Percentiles rank a stretch among this genome's conserved stretches.
These are phyloP conservation scores for Choloepus didactylus DNA, from an alignment of 2,797 vertebrate genomes.

Conservation along the genomic window DNA sequence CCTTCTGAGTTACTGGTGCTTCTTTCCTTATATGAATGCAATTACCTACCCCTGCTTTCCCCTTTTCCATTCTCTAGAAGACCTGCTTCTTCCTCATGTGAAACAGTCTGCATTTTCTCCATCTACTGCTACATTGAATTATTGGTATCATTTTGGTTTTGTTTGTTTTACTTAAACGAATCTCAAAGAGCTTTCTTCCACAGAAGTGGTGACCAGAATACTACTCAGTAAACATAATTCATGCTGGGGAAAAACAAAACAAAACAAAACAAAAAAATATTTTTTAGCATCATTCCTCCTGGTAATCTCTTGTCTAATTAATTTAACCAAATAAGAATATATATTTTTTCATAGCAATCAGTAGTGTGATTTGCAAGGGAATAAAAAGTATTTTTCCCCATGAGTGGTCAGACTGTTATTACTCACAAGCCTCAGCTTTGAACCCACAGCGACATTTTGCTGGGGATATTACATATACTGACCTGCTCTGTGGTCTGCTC, in stretches of 20 bases:
- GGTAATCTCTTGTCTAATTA: neutral
- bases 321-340: neutral
- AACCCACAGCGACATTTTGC: neutral
- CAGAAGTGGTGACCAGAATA: neutral
- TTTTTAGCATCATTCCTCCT: neutral
- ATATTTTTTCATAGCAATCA: neutral
- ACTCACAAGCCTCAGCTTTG: neutral
- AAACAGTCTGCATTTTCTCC: neutral
- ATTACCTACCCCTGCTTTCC: neutral
- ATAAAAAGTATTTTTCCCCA: neutral
- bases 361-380: neutral
- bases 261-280: neutral
- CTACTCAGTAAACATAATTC: neutral
- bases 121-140: neutral
- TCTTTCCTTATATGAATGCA: neutral
- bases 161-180: neutral
- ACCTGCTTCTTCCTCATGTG: neutral
- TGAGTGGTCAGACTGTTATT: neutral
- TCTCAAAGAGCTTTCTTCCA: neutral
- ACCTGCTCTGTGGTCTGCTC: neutral
- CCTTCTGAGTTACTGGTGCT: neutral
- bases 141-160: neutral
- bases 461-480: neutral
- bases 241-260: too few species aligned
- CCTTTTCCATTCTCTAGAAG: neutral